Evolutionary conservation across 1,140 invertebrate species (phyloP).

Genomic region (Zelostemma sp.): DNA sequence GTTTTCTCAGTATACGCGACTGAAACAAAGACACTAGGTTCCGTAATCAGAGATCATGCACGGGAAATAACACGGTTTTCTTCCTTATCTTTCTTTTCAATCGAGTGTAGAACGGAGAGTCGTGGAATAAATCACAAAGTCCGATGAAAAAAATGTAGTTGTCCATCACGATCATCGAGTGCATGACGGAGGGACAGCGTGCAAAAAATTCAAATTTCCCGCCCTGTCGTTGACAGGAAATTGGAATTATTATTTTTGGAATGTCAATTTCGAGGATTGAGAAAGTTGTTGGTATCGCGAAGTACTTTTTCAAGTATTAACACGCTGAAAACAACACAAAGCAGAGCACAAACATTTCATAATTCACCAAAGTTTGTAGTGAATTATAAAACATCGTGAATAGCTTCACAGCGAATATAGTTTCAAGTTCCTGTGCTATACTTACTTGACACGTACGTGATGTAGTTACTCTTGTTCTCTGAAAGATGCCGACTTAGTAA

Average conservation of each 20-base stretch:
- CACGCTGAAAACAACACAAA: slow-evolving; percentile 6
- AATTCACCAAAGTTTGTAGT: slow-evolving; percentile 16
- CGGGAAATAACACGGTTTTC: too few relatives aligned
- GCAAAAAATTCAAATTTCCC: slow-evolving; percentile 58
- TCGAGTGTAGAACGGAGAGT: slow-evolving; percentile 4
- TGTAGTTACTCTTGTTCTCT: slow-evolving; percentile 71
- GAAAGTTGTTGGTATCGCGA: too few relatives aligned
- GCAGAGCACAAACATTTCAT: slow-evolving; percentile 11
- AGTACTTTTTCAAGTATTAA: background rate
- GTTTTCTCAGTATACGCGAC: too few relatives aligned
- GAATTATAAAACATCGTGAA: slow-evolving; percentile 13
- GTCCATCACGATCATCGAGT: slow-evolving; percentile 59
- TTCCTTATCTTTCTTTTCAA: too few relatives aligned
- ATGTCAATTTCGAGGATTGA: too few relatives aligned
- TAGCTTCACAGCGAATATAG: slow-evolving; percentile 9
- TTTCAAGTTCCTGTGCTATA: slow-evolving; percentile 42
- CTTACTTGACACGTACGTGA: slow-evolving; percentile 71
- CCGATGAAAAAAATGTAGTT: slow-evolving; percentile 38
- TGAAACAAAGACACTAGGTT: too few relatives aligned
- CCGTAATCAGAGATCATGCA: too few relatives aligned
- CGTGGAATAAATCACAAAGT: slow-evolving; percentile 58
- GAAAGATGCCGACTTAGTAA: slow-evolving; percentile 67
- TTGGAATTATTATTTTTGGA: slow-evolving; percentile 52
- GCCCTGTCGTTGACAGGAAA: slow-evolving; percentile 45
- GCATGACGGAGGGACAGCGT: slow-evolving; percentile 50